phyloP scores from a whole-genome alignment of 2,888 invertebrate genomes.

The Fragum whitleyi region DNA sequence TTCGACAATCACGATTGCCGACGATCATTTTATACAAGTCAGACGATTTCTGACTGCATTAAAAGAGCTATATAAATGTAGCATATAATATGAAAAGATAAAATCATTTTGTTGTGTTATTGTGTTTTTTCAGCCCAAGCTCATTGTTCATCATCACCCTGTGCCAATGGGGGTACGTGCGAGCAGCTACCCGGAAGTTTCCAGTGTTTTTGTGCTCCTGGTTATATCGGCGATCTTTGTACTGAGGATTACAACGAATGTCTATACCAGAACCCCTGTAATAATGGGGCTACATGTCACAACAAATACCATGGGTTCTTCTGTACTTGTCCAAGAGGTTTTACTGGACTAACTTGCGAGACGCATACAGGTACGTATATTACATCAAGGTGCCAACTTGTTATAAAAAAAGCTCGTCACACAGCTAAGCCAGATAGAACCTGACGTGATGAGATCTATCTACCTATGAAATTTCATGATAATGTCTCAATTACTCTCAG shows the following conservation, averaged over 20 bases:
- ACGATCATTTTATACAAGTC: no score
- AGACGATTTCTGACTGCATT: no score
- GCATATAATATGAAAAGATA: no score
- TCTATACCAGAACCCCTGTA: constrained; percentile 20
- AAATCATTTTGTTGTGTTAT: neutral
- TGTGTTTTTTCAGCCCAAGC: neutral
- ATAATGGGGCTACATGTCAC: constrained; percentile 30
- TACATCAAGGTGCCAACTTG: no score
- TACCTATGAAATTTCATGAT: no score
- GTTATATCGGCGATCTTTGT: constrained; percentile 46
- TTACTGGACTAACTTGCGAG: neutral
- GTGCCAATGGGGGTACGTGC: constrained; percentile 28
- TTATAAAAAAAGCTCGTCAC: no score
- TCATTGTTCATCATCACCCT: neutral
- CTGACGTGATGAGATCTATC: no score
- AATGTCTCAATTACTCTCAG: no score
- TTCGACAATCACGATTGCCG: no score
- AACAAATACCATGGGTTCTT: neutral
- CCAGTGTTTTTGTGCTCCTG: constrained; percentile 34
- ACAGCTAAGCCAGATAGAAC: no score
- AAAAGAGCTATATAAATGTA: no score
- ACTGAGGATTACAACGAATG: constrained; percentile 41
- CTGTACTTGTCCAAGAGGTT: neutral
- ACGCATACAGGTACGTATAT: neutral
- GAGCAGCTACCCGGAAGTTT: constrained; percentile 29